phyloP scores from a whole-genome alignment of 2,888 invertebrate genomes.

The Nemoura dubitans region DNA sequence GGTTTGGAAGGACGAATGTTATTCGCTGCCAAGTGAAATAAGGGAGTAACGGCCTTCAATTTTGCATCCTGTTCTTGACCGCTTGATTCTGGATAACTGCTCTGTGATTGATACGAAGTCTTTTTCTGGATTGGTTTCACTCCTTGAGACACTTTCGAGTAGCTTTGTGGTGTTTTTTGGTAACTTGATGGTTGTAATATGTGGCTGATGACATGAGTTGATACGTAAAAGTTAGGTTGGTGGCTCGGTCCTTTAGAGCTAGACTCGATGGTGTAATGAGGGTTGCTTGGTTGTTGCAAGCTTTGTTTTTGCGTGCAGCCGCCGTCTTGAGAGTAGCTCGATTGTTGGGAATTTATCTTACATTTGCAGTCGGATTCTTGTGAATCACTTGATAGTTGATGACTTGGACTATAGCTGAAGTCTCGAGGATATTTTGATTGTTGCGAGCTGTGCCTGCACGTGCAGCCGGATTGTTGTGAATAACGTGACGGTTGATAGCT shows the following conservation, averaged over 20 bases:
- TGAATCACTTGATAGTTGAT: too few species aligned
- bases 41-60: background rate
- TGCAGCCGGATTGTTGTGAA: too few species aligned
- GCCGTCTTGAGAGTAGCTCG: too few species aligned
- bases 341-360: too few species aligned
- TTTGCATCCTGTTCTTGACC: background rate
- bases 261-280: background rate
- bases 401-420: too few species aligned
- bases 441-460: too few species aligned
- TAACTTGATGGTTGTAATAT: background rate
- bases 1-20: too few species aligned
- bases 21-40: background rate
- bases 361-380: too few species aligned
- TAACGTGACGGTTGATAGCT: too few species aligned
- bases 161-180: background rate
- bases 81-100: background rate
- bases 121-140: background rate
- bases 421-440: too few species aligned
- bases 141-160: background rate
- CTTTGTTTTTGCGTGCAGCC: background rate
- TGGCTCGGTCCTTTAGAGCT: background rate
- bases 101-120: too few species aligned
- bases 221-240: background rate
- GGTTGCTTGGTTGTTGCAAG: background rate
- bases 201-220: background rate